Percentiles rank a stretch among this genome's conserved stretches.
Evolutionary conservation across 2,113 vertebrate species (phyloP).

Genomic region (Archocentrus centrarchus): DNA sequence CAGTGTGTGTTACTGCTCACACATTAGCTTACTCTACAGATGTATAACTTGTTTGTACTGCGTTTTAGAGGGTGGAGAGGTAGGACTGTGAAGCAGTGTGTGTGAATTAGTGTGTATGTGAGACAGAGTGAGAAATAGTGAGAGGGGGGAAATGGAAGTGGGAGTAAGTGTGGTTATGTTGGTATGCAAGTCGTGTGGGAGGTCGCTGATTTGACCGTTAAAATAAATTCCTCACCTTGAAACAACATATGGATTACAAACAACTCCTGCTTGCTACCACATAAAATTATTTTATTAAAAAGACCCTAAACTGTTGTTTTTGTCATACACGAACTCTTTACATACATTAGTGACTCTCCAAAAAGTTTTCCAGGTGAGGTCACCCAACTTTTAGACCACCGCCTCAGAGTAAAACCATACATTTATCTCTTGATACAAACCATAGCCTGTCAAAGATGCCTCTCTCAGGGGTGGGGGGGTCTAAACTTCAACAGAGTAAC

Average conservation of each 20-base stretch:
- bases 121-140: slow-evolving; percentile 18
- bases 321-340: background rate
- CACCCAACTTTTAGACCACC: background rate
- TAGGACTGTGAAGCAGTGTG: slow-evolving; percentile 44
- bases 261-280: slow-evolving; percentile 12
- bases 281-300: background rate
- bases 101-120: slow-evolving; percentile 47
- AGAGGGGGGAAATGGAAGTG: slow-evolving; percentile 36
- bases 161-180: slow-evolving; percentile 66
- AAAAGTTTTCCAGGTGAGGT: slow-evolving; percentile 11
- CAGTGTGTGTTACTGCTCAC: slow-evolving; percentile 29
- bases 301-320: background rate
- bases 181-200: slow-evolving; percentile 69
- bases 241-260: slow-evolving; percentile 65
- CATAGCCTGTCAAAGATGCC: slow-evolving; percentile 39
- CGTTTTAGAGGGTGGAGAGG: slow-evolving; percentile 25
- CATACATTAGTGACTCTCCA: background rate
- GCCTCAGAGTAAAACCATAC: slow-evolving; percentile 15
- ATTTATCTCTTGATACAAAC: slow-evolving; percentile 36
- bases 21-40: slow-evolving; percentile 41
- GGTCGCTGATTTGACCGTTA: slow-evolving; percentile 66
- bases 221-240: slow-evolving; percentile 78
- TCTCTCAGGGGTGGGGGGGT: background rate
- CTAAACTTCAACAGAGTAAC: slow-evolving; percentile 13
- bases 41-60: slow-evolving; percentile 65